Evolutionary conservation across 2,888 invertebrate species (phyloP).

Genomic region (Drosophila prolongata): DNA sequence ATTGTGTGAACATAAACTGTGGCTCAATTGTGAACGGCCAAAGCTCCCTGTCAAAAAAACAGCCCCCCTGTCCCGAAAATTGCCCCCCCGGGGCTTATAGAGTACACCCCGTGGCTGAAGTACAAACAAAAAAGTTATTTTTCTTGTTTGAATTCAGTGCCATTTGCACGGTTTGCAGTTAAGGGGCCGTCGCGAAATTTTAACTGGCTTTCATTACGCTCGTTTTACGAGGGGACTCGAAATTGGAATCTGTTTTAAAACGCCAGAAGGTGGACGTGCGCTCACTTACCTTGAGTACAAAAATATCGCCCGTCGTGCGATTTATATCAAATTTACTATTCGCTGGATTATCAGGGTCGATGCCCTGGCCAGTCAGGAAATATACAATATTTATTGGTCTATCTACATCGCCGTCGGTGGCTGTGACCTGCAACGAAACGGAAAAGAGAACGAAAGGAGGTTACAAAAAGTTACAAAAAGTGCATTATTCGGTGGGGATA

Average conservation of each 20-base stretch:
- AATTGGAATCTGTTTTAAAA: conserved; percentile 43
- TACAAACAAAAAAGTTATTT: conserved; percentile 49
- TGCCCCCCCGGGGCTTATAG: conserved; percentile 19
- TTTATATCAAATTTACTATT: conserved; percentile 99
- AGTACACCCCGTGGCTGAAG: conserved; percentile 18
- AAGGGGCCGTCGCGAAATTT: conserved; percentile 5
- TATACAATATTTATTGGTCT: conserved; percentile 98
- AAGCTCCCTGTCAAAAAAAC: conserved; percentile 15
- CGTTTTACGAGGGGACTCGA: conserved; percentile 23
- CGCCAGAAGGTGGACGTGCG: not conserved
- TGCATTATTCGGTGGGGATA: conserved; percentile 16
- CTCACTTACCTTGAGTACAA: conserved; percentile 93
- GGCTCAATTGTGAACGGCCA: conserved; percentile 63
- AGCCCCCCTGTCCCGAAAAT: conserved; percentile 8
- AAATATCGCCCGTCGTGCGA: conserved; percentile 97
- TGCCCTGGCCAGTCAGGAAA: conserved; percentile 98
- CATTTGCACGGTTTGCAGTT: conserved; percentile 31
- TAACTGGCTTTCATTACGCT: conserved; percentile 42
- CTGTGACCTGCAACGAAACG: conserved; percentile 90
- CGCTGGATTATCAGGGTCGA: conserved; percentile 96
- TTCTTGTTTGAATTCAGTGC: conserved; percentile 14
- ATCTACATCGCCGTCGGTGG: conserved; percentile 98
- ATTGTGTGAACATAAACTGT: conserved; percentile 59
- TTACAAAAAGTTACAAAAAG: conserved; percentile 28
- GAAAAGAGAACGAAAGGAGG: conserved; percentile 13